Base-by-base conservation (phyloP, 2,888 invertebrate genomes). In the Hypselothyrea guttata region DNA sequence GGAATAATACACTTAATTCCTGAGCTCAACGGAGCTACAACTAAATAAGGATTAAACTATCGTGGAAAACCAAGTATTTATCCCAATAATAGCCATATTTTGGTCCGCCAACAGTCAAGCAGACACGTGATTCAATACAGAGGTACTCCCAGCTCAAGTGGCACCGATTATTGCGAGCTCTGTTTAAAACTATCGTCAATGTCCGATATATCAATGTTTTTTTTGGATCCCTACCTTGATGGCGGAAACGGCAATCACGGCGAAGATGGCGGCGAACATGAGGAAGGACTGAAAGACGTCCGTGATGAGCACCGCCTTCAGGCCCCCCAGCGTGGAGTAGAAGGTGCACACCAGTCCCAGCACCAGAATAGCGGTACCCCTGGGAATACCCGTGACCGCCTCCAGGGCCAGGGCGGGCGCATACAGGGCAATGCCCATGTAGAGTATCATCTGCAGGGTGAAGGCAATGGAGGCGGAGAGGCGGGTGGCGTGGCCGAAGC, bases 341-440 rank as follows among this genome's bases (percentile, higher is more conserved):
- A 97, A 95, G 0, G 96, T 95, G 87, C 96, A 97, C 1, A 94
- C 95, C 46, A 95, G 85, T 1, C 94, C 92, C 88, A 82, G 78
- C 1, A 93, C 92, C 60, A 96, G 88, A 74, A 97, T 95, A 1
- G 96, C 95, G 38, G 92, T 91, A 9, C 92, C 88, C 89, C 94
- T 92, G 31, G 92, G 92, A 15, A 96, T 90, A 9, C 95, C 95
- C 1, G 96, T 96, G 16, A 96, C 94, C 7, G 97, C 93, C 89
- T 95, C 95, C 16, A 98, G 89, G 0, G 98, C 97, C 69, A 98
- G 91, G 0, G 98, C 95, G 1, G 98, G 98, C 0, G 98, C 97
- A 89, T 97, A 98, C n/a, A 98, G 90, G 4, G 97, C 98, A 70
- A 98, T 95, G 0, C 97, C 96, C 91, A 96, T 96, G 78, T 96